phyloP scores from a whole-genome alignment of 2,888 invertebrate species.

The Aromia moschata region DNA sequence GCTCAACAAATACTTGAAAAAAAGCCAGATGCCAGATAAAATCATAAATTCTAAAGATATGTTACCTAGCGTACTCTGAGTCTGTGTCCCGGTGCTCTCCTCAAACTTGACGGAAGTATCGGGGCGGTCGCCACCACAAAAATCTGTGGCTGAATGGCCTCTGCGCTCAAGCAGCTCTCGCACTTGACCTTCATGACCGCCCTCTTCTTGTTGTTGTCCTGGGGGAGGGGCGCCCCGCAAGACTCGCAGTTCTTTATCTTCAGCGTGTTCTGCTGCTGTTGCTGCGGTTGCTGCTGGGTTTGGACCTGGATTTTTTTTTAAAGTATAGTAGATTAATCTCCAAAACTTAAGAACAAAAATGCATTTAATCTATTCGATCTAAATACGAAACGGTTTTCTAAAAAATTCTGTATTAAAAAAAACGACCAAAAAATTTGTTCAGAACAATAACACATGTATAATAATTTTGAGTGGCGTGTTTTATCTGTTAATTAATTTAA shows the following conservation, averaged over 20 bases:
- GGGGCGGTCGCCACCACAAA: constrained; percentile 70
- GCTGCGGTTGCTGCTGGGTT: constrained; percentile 61
- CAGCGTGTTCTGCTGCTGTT: constrained; percentile 56
- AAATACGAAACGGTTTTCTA: no score
- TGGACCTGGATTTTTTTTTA: constrained; percentile 55
- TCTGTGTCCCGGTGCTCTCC: constrained; percentile 59
- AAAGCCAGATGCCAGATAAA: no score
- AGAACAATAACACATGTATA: no score
- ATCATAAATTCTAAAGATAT: background rate
- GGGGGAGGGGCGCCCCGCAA: constrained; percentile 61
- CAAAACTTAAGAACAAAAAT: no score
- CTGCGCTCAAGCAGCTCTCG: constrained; percentile 62
- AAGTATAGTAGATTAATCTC: background rate
- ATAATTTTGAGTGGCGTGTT: no score
- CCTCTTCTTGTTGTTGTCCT: constrained; percentile 62
- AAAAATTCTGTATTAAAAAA: no score
- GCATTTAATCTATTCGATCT: no score
- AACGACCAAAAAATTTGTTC: no score
- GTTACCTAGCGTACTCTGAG: constrained; percentile 42
- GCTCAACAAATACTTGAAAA: no score
- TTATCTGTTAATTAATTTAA: no score
- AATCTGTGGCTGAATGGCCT: constrained; percentile 64
- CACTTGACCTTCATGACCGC: constrained; percentile 63
- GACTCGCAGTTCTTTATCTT: constrained; percentile 63
- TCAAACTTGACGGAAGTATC: constrained; percentile 58